Evolutionary conservation across 2,888 invertebrate species (phyloP).

Genomic region (Bedellia somnulentella): DNA sequence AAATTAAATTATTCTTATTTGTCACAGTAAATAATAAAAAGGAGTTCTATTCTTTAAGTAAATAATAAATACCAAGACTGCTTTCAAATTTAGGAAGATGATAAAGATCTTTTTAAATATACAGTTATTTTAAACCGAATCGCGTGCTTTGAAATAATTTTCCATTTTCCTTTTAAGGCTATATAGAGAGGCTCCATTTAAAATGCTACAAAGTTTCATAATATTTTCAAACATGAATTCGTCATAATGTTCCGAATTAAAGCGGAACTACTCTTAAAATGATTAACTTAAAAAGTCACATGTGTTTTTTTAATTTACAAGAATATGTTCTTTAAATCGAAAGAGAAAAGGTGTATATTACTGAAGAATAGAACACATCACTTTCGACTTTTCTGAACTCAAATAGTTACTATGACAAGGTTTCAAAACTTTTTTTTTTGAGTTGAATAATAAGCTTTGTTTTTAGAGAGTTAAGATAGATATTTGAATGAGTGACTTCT

Average conservation of each 20-base stretch:
- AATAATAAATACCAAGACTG: no score
- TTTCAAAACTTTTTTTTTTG: constrained; percentile 13
- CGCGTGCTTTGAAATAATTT: no score
- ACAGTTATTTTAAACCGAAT: no score
- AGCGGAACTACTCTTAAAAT: constrained; percentile 15
- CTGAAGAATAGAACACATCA: constrained; percentile 12
- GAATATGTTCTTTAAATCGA: constrained; percentile 13
- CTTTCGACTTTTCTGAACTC: constrained; percentile 28
- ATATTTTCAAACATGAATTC: constrained; percentile 34
- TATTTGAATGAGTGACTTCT: constrained; percentile 8
- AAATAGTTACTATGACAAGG: constrained; percentile 17
- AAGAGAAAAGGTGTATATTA: constrained; percentile 7
- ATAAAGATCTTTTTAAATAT: no score
- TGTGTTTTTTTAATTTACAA: no score
- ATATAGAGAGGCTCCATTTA: no score
- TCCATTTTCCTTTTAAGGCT: no score
- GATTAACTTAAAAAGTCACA: constrained; percentile 10
- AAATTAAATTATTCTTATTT: no score
- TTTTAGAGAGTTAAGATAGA: not conserved
- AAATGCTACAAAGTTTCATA: no score
- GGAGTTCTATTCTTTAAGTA: no score
- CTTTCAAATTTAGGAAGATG: no score
- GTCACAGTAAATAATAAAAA: no score
- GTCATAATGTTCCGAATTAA: constrained; percentile 51
- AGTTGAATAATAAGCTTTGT: constrained; percentile 11